Percentiles rank a stretch among this genome's conserved stretches.
Conservation (phyloP, 2,888 invertebrate species). For the Calameuta pallipes region DNA sequence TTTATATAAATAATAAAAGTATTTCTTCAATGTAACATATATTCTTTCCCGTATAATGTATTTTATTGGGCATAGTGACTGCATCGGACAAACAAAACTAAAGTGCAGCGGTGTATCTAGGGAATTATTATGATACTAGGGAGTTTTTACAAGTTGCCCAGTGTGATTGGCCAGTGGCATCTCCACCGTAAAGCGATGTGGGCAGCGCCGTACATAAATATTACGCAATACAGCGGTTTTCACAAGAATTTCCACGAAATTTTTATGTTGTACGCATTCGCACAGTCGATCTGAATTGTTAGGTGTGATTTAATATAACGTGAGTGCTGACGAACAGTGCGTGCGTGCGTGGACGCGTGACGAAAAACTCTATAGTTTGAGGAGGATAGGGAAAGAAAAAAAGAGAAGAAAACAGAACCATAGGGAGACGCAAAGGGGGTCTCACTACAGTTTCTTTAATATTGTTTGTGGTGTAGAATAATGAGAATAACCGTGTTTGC, state of each 20-base stretch:
- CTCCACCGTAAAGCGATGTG: slow-evolving; percentile 18
- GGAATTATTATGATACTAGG: not conserved
- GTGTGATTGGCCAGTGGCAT: slow-evolving; percentile 13
- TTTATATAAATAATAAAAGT: not conserved
- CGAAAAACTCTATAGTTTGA: not conserved
- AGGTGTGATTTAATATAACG: not conserved
- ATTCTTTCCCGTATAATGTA: not conserved
- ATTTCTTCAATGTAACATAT: not conserved
- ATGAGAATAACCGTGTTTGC: not conserved
- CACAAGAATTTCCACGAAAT: slow-evolving; percentile 21
- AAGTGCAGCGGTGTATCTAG: not conserved
- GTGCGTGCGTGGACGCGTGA: not conserved
- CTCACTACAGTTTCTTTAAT: not conserved
- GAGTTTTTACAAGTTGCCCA: not conserved
- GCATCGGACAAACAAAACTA: not conserved
- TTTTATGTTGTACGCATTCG: slow-evolving; percentile 7
- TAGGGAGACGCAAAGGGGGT: not conserved
- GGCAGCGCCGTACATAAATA: slow-evolving; percentile 31
- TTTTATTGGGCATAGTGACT: not conserved
- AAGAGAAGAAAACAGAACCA: not conserved
- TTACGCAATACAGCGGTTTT: slow-evolving; percentile 36
- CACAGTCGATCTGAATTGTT: not conserved
- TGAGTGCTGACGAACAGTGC: not conserved
- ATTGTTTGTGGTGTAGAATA: not conserved
- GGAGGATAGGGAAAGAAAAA: not conserved